phyloP scores from a whole-genome alignment of 2,113 vertebrate species.

The Ameiurus melas region DNA sequence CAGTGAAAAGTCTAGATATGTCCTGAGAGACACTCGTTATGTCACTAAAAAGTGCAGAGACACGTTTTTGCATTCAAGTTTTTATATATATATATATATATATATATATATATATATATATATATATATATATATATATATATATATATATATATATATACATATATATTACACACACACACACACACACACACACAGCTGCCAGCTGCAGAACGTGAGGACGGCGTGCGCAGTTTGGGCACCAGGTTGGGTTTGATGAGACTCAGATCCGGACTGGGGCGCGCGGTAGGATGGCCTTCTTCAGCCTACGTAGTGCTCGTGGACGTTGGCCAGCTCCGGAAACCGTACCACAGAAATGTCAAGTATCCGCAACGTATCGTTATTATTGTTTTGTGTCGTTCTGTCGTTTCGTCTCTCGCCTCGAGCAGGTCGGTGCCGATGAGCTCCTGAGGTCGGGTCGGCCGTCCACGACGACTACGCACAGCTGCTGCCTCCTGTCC shows the following conservation, averaged over 20 bases:
- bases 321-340: constrained; percentile 86
- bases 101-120: too few species aligned
- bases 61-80: too few species aligned
- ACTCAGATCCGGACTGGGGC: constrained; percentile 66
- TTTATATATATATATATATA: too few species aligned
- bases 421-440: constrained; percentile 66
- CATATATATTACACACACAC: too few species aligned
- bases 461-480: constrained; percentile 61
- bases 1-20: too few species aligned
- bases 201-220: constrained; percentile 82
- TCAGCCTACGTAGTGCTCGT: constrained; percentile 87
- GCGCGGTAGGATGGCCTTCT: constrained; percentile 70
- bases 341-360: background rate
- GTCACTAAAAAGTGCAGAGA: too few species aligned
- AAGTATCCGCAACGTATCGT: background rate
- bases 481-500: background rate
- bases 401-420: constrained; percentile 56
- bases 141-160: too few species aligned
- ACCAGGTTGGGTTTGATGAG: constrained; percentile 81
- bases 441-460: constrained; percentile 68
- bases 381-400: too few species aligned
- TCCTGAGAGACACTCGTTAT: too few species aligned
- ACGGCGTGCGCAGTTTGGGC: constrained; percentile 73
- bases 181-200: constrained; percentile 58
- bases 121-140: too few species aligned